Conservation (phyloP, 92 coral and sea anemone genomes). For the Siderastrea siderea region DNA sequence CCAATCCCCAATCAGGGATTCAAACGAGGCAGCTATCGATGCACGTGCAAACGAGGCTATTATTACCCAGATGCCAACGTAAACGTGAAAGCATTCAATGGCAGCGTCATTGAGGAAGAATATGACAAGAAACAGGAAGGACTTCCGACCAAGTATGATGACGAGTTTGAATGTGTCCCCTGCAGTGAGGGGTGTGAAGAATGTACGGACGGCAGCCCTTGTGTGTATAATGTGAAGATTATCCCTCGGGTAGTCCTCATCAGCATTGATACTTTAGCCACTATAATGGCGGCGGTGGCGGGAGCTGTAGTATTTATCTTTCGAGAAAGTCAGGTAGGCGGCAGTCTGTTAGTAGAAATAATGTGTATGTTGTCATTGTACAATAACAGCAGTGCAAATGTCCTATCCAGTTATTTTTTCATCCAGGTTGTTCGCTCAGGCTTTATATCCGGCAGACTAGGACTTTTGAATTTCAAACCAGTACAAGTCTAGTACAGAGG, state of each 20-base stretch:
- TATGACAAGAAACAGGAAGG: slow-evolving; percentile 62
- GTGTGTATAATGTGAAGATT: slow-evolving; percentile 63
- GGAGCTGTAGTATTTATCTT: slow-evolving; percentile 68
- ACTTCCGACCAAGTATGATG: slow-evolving; percentile 49
- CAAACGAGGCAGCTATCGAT: slow-evolving; percentile 93
- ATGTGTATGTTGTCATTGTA: no score
- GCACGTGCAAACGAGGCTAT: slow-evolving; percentile 87
- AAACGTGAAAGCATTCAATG: slow-evolving; percentile 77
- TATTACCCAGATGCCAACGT: slow-evolving; percentile 74
- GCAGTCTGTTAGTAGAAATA: no score
- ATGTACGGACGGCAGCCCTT: slow-evolving; percentile 81
- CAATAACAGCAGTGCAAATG: no score
- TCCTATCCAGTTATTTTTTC: no score
- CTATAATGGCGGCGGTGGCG: slow-evolving; percentile 68
- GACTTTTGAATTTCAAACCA: no score
- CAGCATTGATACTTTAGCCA: slow-evolving; percentile 59
- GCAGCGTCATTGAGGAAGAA: slow-evolving; percentile 80
- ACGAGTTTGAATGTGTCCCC: slow-evolving; percentile 76
- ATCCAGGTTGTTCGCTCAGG: no score
- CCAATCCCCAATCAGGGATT: slow-evolving; percentile 86
- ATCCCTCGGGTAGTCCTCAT: slow-evolving; percentile 69
- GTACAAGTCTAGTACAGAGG: no score
- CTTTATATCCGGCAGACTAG: no score
- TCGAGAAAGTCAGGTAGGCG: slow-evolving; percentile 76
- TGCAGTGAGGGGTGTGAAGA: slow-evolving; percentile 94